A percentile compares a stretch with the other conserved stretches of the same genome.
Conservation (phyloP, 2,113 vertebrate species). For the Colaptes auratus region DNA sequence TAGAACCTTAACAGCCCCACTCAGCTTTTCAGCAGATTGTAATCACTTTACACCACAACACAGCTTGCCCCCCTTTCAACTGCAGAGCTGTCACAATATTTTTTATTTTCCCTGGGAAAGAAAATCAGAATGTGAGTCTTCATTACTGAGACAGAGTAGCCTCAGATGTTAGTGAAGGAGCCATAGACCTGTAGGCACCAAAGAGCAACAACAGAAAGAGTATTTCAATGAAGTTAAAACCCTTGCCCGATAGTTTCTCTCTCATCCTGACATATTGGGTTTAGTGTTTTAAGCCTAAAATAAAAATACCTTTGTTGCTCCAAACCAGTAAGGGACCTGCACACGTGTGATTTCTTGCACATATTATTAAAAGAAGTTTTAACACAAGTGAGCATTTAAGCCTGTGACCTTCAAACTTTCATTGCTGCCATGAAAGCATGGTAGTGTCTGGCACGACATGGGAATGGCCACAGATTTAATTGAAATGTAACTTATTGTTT, state of each 20-base stretch:
- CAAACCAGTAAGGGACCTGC: background rate
- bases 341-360: background rate
- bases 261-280: background rate
- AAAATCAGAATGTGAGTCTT: background rate
- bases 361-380: slow-evolving; percentile 29
- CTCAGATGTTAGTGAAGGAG: background rate
- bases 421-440: slow-evolving; percentile 30
- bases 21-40: background rate
- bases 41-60: background rate
- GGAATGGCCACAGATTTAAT: slow-evolving; percentile 77
- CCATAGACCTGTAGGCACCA: background rate
- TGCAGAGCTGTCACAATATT: background rate
- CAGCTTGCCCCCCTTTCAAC: background rate
- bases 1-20: background rate
- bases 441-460: slow-evolving; percentile 65
- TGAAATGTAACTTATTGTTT: slow-evolving; percentile 81
- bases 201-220: background rate
- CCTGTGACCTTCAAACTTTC: slow-evolving; percentile 67
- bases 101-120: background rate
- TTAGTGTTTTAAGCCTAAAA: background rate
- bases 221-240: background rate
- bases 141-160: background rate
- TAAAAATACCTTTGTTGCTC: background rate
- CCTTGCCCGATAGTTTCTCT: background rate
- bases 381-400: slow-evolving; percentile 63